These are phyloP conservation scores for Paradoxurus hermaphroditus DNA, from an alignment of 2,113 vertebrate species.

Conservation along the genomic window DNA sequence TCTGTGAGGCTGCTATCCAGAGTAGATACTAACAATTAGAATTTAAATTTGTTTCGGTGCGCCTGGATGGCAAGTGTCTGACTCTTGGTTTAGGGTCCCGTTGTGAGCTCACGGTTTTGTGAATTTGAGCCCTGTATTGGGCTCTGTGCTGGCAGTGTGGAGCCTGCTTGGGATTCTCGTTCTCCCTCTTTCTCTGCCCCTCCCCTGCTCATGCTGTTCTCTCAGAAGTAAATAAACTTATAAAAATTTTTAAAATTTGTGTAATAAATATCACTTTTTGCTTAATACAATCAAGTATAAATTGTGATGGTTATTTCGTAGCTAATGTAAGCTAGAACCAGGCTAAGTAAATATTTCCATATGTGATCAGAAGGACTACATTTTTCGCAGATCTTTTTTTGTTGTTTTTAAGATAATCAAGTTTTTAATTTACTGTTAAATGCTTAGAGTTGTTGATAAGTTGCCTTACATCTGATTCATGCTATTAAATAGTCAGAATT, in stretches of 20 bases:
- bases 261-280: slow-evolving; percentile 29
- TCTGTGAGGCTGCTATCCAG: slow-evolving; percentile 17
- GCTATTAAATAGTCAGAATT: slow-evolving; percentile 43
- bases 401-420: not conserved
- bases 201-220: too few species aligned
- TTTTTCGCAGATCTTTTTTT: slow-evolving; percentile 18
- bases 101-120: too few species aligned
- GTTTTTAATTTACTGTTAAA: slow-evolving; percentile 18
- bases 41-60: not conserved
- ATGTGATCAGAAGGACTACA: not conserved
- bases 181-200: too few species aligned
- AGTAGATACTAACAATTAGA: not conserved
- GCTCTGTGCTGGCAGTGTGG: too few species aligned
- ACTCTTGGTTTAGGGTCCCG: too few species aligned
- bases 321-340: not conserved
- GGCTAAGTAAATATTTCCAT: not conserved
- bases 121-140: too few species aligned
- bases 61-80: too few species aligned
- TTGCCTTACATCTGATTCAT: not conserved
- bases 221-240: too few species aligned
- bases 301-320: not conserved
- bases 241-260: not conserved
- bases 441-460: not conserved
- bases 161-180: too few species aligned
- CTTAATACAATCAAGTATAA: slow-evolving; percentile 31